phyloP scores from a whole-genome alignment of 1,140 invertebrate genomes.

The Matsumurasca onukii region DNA sequence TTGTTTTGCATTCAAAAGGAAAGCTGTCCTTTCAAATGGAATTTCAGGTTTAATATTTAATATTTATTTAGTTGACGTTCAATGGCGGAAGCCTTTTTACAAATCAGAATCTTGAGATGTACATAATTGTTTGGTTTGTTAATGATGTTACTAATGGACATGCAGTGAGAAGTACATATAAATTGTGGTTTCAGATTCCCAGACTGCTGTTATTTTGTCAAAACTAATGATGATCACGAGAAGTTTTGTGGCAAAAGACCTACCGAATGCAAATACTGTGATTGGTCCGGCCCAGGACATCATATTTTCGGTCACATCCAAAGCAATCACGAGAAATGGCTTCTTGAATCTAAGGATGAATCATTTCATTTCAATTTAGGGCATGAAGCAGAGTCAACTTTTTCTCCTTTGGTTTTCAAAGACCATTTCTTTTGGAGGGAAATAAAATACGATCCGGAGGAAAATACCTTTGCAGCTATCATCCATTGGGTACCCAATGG shows the following conservation, averaged over 20 bases:
- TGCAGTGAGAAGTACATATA: too few species aligned
- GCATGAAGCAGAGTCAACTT: not conserved
- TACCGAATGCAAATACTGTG: not conserved
- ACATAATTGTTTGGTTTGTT: too few species aligned
- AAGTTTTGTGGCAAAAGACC: not conserved
- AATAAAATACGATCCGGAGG: slow-evolving; percentile 6
- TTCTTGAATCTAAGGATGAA: not conserved
- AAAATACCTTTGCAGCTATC: not conserved
- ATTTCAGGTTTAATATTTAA: too few species aligned
- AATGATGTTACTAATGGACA: too few species aligned
- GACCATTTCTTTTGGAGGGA: slow-evolving; percentile 11
- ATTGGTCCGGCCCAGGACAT: not conserved
- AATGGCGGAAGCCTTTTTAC: too few species aligned
- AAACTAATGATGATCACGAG: slow-evolving; percentile 22
- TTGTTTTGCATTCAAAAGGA: too few species aligned
- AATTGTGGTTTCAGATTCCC: not conserved
- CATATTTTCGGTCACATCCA: not conserved
- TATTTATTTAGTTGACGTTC: too few species aligned
- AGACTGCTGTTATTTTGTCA: slow-evolving; percentile 9
- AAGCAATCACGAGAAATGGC: not conserved
- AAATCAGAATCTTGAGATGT: too few species aligned
- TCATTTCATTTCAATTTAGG: not conserved
- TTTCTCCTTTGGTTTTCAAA: not conserved
- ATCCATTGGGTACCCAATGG: not conserved
- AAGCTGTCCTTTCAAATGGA: too few species aligned